Base-by-base conservation (phyloP, 1,140 invertebrate species). In the Calliopsis andreniformis region DNA sequence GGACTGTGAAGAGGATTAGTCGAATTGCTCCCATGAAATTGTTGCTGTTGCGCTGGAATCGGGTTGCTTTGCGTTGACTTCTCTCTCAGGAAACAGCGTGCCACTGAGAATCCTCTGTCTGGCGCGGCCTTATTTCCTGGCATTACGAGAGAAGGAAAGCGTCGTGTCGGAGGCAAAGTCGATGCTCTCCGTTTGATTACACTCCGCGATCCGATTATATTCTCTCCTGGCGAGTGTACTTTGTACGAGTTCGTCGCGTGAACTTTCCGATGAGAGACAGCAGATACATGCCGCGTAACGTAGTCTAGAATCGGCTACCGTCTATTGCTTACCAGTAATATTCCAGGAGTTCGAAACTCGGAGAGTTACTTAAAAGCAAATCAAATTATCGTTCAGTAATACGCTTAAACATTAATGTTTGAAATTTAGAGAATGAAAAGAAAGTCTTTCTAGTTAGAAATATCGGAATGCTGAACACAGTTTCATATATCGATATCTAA, bases 1-100 rank as follows among this genome's bases (percentile, higher is more conserved):
- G 78, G 80, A 66, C 67, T 59, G 55, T 28, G 49, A 61, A 82
- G 79, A 61, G 80, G 70, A 72, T 72, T 81, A 82, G 79, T 81
- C 80, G 79, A 77, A 77, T 79, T 61, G 45, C n/a, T 64, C 14
- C n/a, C 70, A 23, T 64, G 59, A 53, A 64, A 72, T 53, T 72
- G 69, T 72, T 42, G 45, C 58, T 53, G 58, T 51, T 32, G 32
- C 14, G 18, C 25, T 39, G 49, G 35, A 39, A 58, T 39, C 53
- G 18, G 56, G 70, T 80, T 72, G 79, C 78, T 71, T 80, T 71
- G 66, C 78, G 18, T 30, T 47, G 35, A 47, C 42, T 53, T 43
- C 23, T 25, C 35, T 55, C 23, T 16, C 63, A 61, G 45, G 67
- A 59, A 47, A 32, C 47, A 6, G 14, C 47, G 16, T 28, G 63